Base-by-base conservation (phyloP, 1,140 invertebrate species). In the Euschistus heros region DNA sequence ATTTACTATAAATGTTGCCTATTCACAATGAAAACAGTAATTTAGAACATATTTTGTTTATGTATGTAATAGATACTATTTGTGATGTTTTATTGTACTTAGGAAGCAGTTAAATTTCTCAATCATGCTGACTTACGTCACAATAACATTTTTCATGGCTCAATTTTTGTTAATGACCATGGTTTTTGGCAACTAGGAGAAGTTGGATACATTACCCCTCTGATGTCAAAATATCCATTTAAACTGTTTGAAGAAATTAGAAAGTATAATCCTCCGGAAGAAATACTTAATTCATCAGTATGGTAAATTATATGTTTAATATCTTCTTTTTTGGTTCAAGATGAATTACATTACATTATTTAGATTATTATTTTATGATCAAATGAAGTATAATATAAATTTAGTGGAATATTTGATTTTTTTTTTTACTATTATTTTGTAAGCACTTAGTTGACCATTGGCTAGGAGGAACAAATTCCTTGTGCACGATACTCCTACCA, bases 101-200 rank as follows among this genome's bases (percentile, higher is more conserved):
- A 57, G 54, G 54, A 57, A 17, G 54, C 54, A 10, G 14, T 57
- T 8, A 18, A 2, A 26, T 57, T 57, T 26, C 54, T 57, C 5
- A 22, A 24, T 27, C 18, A 57, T 17, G 18, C 18, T 27, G 14
- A 57, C 24, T 15, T 24, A 4, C 18, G 54, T 17, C 54, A 57
- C 24, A 57, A 57, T 26, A 57, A 57, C 26, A 57, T 57, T 6
- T 57, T 57, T 14, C 54, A 57, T 26, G 54, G 54, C 26, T 22
- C 54, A 18, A 15, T 57, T 22, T 57, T 57, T 57, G 24, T 57
- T 24, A 24, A 57, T 26, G 24, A 22, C 10, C 8, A 20, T 57
- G 54, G 54, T 14, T 57, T 6, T 24, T 57, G 54, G 54, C 18
- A 57, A 26, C 54, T 57, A 6, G 54, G 54, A 24, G 54, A 57